A percentile compares a stretch with the other conserved stretches of the same genome.
Conservation (phyloP, 2,113 vertebrate genomes). For the Cynocephalus volans region DNA sequence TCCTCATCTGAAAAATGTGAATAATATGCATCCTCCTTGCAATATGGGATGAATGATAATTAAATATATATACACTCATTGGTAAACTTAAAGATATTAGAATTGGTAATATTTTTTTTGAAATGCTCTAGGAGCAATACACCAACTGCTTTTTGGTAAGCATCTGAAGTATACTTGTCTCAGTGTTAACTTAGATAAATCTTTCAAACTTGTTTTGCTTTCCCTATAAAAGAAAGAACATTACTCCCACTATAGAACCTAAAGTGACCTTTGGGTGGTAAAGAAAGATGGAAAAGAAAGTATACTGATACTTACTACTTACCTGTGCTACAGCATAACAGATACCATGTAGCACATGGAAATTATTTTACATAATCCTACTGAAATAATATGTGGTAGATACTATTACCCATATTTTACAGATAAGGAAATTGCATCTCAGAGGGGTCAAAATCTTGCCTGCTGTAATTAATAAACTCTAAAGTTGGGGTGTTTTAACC, state of each 20-base stretch:
- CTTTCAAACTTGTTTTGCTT: slow-evolving; percentile 71
- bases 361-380: not conserved
- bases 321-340: not conserved
- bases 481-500: not conserved
- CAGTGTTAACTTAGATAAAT: not conserved
- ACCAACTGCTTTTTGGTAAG: slow-evolving; percentile 9
- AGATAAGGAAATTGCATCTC: not conserved
- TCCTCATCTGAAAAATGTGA: not conserved
- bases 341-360: not conserved
- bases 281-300: not conserved
- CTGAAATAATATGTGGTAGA: not conserved
- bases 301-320: not conserved
- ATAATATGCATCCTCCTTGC: not conserved
- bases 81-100: slow-evolving; percentile 2
- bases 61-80: not conserved
- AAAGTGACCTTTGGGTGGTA: not conserved
- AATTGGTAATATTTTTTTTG: not conserved
- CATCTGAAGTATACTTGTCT: slow-evolving; percentile 67
- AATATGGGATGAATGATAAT: not conserved
- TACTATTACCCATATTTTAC: not conserved
- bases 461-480: not conserved
- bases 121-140: not conserved
- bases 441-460: not conserved
- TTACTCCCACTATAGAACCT: not conserved
- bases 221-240: slow-evolving; percentile 63